A percentile compares a stretch with the other conserved stretches of the same genome.
Conservation (phyloP, 2,797 vertebrate species). For the Characodon lateralis region DNA sequence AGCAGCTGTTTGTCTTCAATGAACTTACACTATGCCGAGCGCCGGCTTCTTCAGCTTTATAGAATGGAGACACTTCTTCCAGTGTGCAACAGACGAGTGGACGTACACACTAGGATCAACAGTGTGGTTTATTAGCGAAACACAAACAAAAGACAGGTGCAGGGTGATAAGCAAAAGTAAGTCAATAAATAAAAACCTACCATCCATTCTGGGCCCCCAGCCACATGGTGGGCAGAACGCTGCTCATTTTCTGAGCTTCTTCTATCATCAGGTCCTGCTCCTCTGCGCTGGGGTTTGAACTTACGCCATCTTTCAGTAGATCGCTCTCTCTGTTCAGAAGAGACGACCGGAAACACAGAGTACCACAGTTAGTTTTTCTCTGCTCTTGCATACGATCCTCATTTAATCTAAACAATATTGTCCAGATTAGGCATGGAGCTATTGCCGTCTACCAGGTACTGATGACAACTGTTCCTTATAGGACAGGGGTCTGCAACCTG, state of each 20-base stretch:
- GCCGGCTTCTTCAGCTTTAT: slow-evolving; percentile 98
- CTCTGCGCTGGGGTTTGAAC: slow-evolving; percentile 82
- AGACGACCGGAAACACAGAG: background rate
- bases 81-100: slow-evolving; percentile 96
- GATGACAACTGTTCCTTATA: too few relatives aligned
- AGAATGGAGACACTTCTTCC: slow-evolving; percentile 97
- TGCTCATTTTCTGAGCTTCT: slow-evolving; percentile 98
- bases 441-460: too few relatives aligned
- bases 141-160: rapidly evolving
- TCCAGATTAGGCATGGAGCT: too few relatives aligned
- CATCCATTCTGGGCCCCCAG: slow-evolving; percentile 96
- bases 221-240: slow-evolving; percentile 97
- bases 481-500: too few relatives aligned
- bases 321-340: slow-evolving; percentile 84
- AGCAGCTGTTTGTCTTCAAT: background rate
- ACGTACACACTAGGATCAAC: slow-evolving; percentile 90
- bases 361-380: background rate
- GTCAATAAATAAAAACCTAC: slow-evolving; percentile 68
- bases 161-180: background rate
- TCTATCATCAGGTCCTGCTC: slow-evolving; percentile 95
- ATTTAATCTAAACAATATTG: background rate
- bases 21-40: slow-evolving; percentile 96
- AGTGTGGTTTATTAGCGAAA: background rate
- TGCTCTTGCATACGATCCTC: background rate
- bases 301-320: slow-evolving; percentile 86